A percentile compares a stretch with the other conserved stretches of the same genome.
Evolutionary conservation across 2,113 vertebrate genomes (phyloP).

Genomic region (Dipodomys merriami): DNA sequence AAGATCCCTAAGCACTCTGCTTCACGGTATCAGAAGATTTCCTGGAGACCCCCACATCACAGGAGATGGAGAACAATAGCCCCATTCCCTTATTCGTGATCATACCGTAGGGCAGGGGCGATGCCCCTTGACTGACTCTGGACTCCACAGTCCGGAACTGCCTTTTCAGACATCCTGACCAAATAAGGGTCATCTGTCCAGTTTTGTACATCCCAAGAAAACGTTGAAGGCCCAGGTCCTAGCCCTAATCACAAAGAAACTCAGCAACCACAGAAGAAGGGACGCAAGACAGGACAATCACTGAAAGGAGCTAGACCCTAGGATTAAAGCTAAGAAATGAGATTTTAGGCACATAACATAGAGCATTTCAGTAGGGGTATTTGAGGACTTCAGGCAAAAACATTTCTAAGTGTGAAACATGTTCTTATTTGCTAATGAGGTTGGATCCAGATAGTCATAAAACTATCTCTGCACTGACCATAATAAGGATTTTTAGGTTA

Average conservation of each 20-base stretch:
- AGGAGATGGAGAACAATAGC: neutral
- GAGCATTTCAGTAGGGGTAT: neutral
- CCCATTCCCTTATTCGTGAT: neutral
- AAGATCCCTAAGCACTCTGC: neutral
- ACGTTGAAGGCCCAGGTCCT: neutral
- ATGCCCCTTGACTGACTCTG: neutral
- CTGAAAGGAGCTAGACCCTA: neutral
- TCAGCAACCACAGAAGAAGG: neutral
- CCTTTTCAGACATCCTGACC: neutral
- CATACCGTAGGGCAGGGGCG: fast-evolving
- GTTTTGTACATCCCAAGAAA: constrained; percentile 23
- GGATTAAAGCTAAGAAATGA: neutral
- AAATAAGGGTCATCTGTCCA: neutral
- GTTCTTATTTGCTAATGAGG: neutral
- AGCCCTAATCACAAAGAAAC: neutral
- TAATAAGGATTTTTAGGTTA: neutral
- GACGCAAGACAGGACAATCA: neutral
- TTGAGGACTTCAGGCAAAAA: neutral
- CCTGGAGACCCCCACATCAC: neutral
- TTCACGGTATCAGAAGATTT: neutral
- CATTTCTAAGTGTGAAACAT: neutral
- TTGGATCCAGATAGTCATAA: neutral
- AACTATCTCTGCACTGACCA: neutral
- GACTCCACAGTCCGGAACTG: neutral
- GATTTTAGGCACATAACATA: neutral